Base-by-base conservation (phyloP, 2,113 vertebrate genomes). In the Paratilapia polleni region DNA sequence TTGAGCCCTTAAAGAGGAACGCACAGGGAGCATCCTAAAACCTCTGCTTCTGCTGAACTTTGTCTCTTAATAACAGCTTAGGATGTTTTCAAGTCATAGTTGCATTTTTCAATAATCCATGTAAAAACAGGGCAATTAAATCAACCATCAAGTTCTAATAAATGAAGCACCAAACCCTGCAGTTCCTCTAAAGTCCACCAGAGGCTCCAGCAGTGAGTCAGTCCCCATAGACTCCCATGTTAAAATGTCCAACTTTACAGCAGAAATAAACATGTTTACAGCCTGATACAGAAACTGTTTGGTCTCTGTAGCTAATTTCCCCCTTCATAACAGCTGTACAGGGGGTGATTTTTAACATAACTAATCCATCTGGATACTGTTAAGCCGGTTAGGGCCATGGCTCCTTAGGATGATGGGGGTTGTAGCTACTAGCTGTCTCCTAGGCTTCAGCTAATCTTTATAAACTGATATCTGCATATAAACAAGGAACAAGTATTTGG, bases 371-470 rank as follows among this genome's bases (percentile, higher is more conserved):
- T 31, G 28, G 28, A 31, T 31, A 31, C 28, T 31, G 28, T 4
- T 31, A 4, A 31, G 28, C 4, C 28, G 10, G 19, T 34, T 0
- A 63, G 19, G 31, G 2, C 0, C 0, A 2, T 20, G 60, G 28
- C 60, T 36, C 17, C 31, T 62, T 9, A 1, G 60, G 34, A 20
- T 1, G 11, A 62, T 62, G 10, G 15, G 6, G 17, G 49, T 7
- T 28, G 36, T 34, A 28, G 2, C 31, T 61, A 26, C 31, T 61
- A 15, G 28, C 28, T 31, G 28, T 31, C 28, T 31, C 28, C 28
- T 31, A 31, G 28, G 28, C 28, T 31, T 31, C 59, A 31, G 26
- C 9, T 34, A 24, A 28, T 59, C 59, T 34, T 61, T 34, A 11
- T 20, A 19, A 36, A 60, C 34, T 6, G 34, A 36, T 36, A 36